phyloP scores from a whole-genome alignment of 2,113 vertebrate genomes.

The Elaphurus davidianus region DNA sequence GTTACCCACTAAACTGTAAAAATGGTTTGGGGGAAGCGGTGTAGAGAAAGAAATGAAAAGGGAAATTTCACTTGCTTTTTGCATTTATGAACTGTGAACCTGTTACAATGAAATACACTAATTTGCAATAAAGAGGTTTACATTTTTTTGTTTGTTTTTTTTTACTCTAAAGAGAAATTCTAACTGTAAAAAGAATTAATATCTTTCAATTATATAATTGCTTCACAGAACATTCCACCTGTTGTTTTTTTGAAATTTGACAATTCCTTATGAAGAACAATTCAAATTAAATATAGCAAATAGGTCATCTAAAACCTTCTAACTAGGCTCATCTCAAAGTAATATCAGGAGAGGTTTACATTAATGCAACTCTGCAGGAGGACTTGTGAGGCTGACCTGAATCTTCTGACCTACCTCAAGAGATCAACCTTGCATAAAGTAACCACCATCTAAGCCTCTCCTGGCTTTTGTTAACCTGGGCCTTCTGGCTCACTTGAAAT shows the following conservation, averaged over 20 bases:
- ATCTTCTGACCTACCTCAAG: neutral
- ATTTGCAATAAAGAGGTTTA: neutral
- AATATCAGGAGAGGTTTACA: neutral
- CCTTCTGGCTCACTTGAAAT: neutral
- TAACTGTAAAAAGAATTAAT: neutral
- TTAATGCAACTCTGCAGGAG: neutral
- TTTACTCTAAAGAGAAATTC: neutral
- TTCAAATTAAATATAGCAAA: constrained; percentile 10
- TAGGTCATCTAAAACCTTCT: neutral
- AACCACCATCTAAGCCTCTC: neutral
- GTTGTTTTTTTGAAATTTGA: neutral
- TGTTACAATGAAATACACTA: neutral
- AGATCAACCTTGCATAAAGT: neutral
- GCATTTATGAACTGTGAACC: neutral
- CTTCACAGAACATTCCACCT: neutral
- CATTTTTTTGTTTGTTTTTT: neutral
- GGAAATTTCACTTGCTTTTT: neutral
- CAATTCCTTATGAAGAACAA: neutral
- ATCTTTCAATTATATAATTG: neutral
- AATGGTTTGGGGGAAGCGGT: neutral
- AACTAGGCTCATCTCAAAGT: neutral
- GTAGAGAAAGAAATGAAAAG: neutral
- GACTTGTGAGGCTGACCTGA: neutral
- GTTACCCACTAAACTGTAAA: neutral
- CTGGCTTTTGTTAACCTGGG: neutral